Conservation (phyloP, 1,140 invertebrate species). For the Drosophila nikananu region DNA sequence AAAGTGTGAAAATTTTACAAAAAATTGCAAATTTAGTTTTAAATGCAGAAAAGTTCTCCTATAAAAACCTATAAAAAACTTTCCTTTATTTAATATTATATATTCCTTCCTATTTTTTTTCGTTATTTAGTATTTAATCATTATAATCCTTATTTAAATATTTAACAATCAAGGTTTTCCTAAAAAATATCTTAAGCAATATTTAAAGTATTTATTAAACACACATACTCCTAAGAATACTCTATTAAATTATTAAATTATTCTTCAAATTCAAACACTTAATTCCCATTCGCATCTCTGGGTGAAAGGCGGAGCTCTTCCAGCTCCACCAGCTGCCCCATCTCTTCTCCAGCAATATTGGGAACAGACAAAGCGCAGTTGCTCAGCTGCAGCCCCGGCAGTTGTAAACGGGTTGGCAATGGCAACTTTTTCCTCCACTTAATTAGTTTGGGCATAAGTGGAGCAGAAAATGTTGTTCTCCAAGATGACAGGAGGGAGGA, state of each 20-base stretch:
- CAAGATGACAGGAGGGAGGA: conserved; percentile 36
- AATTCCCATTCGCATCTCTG: conserved; percentile 4
- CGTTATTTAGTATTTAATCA: too few relatives aligned
- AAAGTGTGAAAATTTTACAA: too few relatives aligned
- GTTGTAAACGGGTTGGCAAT: conserved; percentile 73
- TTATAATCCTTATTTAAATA: not conserved
- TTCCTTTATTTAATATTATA: too few relatives aligned
- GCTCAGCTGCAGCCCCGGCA: conserved; percentile 42
- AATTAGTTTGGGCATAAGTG: conserved; percentile 84
- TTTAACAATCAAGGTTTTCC: not conserved
- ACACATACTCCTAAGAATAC: not conserved
- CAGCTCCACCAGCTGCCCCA: not conserved
- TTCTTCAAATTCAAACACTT: not conserved
- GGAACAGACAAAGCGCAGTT: conserved; percentile 49
- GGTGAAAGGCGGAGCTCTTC: not conserved
- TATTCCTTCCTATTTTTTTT: not conserved
- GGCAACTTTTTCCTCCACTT: conserved; percentile 83
- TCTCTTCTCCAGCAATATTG: conserved; percentile 17
- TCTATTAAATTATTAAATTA: not conserved
- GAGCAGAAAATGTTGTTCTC: conserved; percentile 78
- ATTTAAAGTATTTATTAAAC: not conserved
- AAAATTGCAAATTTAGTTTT: too few relatives aligned
- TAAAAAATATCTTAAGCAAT: not conserved
- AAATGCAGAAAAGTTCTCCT: too few relatives aligned
- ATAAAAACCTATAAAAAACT: too few relatives aligned